A percentile compares a stretch with the other conserved stretches of the same genome.
phyloP scores from a whole-genome alignment of 2,888 invertebrate species.

The Acheta domesticus region DNA sequence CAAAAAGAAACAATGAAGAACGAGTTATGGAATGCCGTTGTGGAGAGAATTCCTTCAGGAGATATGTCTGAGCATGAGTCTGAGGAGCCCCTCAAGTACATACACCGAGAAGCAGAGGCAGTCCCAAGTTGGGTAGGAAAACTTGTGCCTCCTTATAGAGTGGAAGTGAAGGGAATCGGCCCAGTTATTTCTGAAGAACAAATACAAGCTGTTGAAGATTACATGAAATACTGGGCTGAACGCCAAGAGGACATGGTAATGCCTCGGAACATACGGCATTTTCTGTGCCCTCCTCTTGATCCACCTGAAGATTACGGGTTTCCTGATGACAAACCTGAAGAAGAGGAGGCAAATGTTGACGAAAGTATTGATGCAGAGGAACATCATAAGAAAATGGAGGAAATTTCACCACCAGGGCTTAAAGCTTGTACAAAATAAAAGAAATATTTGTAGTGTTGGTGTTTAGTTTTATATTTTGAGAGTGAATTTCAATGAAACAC shows the following conservation, averaged over 20 bases:
- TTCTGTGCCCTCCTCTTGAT: constrained; percentile 66
- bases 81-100: background rate
- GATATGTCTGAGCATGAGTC: background rate
- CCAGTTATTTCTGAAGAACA: constrained; percentile 52
- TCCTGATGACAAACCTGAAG: background rate
- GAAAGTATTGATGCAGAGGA: background rate
- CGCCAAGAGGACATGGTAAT: constrained; percentile 64
- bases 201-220: constrained; percentile 54
- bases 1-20: background rate
- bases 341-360: background rate
- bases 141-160: background rate
- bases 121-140: background rate
- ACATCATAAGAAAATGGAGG: background rate
- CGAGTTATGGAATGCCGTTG: background rate
- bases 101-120: background rate
- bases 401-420: background rate
- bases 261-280: constrained; percentile 68
- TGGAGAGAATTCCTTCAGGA: background rate
- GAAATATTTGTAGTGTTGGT: too few species aligned
- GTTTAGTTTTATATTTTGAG: too few species aligned
- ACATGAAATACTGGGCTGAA: constrained; percentile 50
- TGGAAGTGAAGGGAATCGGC: constrained; percentile 59
- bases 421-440: background rate
- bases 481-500: too few species aligned
- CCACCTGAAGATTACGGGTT: background rate